phyloP scores from a whole-genome alignment of 2,797 vertebrate species.

The Merluccius polli region DNA sequence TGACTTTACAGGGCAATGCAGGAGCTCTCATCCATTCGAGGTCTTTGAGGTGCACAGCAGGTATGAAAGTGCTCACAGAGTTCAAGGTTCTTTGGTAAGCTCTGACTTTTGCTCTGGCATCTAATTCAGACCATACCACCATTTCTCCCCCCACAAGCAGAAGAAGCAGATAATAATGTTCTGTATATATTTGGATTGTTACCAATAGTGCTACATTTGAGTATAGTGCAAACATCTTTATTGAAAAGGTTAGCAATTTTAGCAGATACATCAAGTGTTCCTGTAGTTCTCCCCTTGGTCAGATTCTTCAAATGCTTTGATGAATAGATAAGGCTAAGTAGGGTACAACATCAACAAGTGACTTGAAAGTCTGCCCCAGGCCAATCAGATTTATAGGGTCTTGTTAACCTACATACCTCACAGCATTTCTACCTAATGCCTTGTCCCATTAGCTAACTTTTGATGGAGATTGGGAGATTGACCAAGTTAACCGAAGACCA shows the following conservation, averaged over 20 bases:
- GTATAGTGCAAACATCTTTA: neutral
- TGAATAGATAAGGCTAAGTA: neutral
- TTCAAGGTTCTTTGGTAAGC: neutral
- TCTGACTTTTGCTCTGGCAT: neutral
- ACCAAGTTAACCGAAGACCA: neutral
- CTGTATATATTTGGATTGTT: neutral
- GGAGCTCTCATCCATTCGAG: neutral
- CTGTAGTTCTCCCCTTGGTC: neutral
- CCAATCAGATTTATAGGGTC: neutral
- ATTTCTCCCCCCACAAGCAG: neutral
- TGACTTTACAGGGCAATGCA: neutral
- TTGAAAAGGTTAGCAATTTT: neutral
- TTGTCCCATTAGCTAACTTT: neutral
- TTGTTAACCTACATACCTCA: constrained; percentile 1
- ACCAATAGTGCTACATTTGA: neutral
- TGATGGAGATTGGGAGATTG: neutral
- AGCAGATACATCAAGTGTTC: neutral
- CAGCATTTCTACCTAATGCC: neutral
- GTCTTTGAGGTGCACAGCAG: neutral
- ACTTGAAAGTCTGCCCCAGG: neutral
- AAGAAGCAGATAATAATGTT: neutral
- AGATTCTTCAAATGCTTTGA: neutral
- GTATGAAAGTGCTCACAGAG: neutral
- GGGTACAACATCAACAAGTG: no score
- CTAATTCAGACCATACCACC: neutral